Evolutionary conservation across 2,113 vertebrate species (phyloP).

Genomic region (Tapirus terrestris): DNA sequence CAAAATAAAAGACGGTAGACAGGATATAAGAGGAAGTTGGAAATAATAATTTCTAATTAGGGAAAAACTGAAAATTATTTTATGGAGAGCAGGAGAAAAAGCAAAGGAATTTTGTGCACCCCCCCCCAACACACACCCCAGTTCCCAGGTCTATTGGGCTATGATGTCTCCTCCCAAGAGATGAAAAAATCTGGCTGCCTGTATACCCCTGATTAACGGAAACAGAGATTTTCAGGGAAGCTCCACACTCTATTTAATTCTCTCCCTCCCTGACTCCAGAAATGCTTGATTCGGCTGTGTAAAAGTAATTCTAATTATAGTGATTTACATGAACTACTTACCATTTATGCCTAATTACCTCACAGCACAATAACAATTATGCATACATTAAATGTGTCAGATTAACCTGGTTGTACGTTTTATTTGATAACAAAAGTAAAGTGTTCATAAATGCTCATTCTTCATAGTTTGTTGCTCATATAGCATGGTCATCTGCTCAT

Average conservation of each 20-base stretch:
- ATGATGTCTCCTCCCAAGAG: neutral
- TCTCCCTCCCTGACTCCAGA: conserved; percentile 74
- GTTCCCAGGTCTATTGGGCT: neutral
- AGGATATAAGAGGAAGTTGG: neutral
- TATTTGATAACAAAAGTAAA: conserved; percentile 78
- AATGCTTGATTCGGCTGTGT: conserved; percentile 81
- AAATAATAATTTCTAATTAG: conserved; percentile 16
- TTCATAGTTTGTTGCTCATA: conserved; percentile 15
- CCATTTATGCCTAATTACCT: conserved; percentile 83
- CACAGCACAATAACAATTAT: conserved; percentile 81
- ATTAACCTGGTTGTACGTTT: conserved; percentile 77
- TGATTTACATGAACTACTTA: conserved; percentile 83
- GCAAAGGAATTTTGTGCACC: neutral
- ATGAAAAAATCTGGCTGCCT: conserved; percentile 34
- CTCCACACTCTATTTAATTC: conserved; percentile 57
- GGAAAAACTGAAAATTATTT: conserved; percentile 35
- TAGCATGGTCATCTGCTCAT: neutral
- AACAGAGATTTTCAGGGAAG: conserved; percentile 40
- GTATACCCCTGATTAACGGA: conserved; percentile 60
- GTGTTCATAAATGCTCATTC: conserved; percentile 52
- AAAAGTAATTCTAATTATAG: conserved; percentile 82
- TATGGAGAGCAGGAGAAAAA: neutral
- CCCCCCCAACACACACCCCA: too few species aligned
- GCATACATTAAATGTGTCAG: conserved; percentile 77
- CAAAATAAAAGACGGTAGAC: neutral